Conservation (phyloP, 2,113 vertebrate genomes). For the Callionymus lyra region DNA sequence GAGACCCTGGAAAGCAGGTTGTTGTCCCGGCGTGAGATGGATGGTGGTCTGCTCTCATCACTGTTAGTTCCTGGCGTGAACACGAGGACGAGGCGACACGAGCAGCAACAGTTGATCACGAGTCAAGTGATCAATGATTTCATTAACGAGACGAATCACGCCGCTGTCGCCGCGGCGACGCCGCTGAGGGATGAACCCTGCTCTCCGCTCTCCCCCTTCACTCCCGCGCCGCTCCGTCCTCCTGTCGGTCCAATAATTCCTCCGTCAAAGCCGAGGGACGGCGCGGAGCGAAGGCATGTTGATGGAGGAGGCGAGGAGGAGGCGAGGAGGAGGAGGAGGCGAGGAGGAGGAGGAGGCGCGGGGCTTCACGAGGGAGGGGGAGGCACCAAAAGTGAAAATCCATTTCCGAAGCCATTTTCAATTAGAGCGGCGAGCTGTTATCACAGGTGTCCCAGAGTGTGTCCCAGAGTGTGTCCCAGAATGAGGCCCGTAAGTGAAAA, state of each 20-base stretch:
- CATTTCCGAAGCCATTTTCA: constrained; percentile 99
- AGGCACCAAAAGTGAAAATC: constrained; percentile 99
- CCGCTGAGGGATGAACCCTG: constrained; percentile 87
- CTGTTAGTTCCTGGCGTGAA: constrained; percentile 33
- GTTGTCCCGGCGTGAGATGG: too few relatives aligned
- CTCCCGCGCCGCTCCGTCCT: constrained; percentile 21
- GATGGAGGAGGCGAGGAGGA: neutral
- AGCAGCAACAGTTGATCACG: constrained; percentile 84
- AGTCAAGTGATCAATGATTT: constrained; percentile 99
- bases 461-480: constrained; percentile 99
- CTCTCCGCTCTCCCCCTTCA: constrained; percentile 72
- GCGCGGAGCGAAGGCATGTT: constrained; percentile 18
- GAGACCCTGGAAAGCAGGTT: too few relatives aligned
- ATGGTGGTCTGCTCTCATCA: too few relatives aligned
- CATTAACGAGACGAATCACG: constrained; percentile 99
- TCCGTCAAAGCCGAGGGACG: constrained; percentile 42
- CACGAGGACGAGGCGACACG: constrained; percentile 39
- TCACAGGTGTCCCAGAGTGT: constrained; percentile 99
- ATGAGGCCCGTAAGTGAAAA: constrained; percentile 97
- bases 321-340: neutral
- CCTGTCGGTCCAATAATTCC: constrained; percentile 38
- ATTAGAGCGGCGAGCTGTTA: constrained; percentile 99
- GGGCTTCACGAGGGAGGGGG: constrained; percentile 22
- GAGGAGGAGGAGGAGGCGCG: constrained; percentile 25
- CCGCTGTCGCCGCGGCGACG: constrained; percentile 90